A percentile compares a stretch with the other conserved stretches of the same genome.
These are phyloP conservation scores for Acanthurus tractus DNA, from an alignment of 2,797 vertebrate genomes.

Conservation along the genomic window DNA sequence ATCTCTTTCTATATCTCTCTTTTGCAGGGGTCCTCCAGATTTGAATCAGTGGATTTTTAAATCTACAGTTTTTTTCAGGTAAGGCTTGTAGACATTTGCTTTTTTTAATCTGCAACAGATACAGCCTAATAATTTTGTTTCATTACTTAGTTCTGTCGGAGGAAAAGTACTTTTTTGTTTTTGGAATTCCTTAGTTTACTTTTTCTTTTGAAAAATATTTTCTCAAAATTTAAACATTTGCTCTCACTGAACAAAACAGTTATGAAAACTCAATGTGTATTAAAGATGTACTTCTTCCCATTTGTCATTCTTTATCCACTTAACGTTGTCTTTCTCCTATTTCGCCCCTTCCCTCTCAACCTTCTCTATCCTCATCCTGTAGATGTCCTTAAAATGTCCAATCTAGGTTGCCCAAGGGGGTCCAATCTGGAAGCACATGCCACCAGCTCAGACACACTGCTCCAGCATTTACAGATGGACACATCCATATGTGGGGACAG, in stretches of 20 bases:
- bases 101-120: neutral
- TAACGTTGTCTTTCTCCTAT: neutral
- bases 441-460: conserved; percentile 19
- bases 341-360: neutral
- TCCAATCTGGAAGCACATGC: conserved; percentile 45
- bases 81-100: neutral
- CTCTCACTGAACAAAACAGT: neutral
- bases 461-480: conserved; percentile 17
- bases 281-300: neutral
- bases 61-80: conserved; percentile 31
- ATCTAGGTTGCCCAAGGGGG: conserved; percentile 55
- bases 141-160: neutral
- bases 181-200: neutral
- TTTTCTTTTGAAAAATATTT: neutral
- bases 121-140: neutral
- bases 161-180: neutral
- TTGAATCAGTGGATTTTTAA: conserved; percentile 14
- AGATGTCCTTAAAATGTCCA: conserved; percentile 62
- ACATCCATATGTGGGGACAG: conserved; percentile 3
- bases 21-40: conserved; percentile 1
- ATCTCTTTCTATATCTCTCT: neutral
- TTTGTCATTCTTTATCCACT: neutral
- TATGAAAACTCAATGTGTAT: neutral
- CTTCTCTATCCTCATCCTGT: conserved; percentile 4
- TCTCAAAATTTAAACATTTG: neutral